A percentile compares a stretch with the other conserved stretches of the same genome.
phyloP scores from a whole-genome alignment of 2,888 invertebrate genomes.

The Busseola fusca region DNA sequence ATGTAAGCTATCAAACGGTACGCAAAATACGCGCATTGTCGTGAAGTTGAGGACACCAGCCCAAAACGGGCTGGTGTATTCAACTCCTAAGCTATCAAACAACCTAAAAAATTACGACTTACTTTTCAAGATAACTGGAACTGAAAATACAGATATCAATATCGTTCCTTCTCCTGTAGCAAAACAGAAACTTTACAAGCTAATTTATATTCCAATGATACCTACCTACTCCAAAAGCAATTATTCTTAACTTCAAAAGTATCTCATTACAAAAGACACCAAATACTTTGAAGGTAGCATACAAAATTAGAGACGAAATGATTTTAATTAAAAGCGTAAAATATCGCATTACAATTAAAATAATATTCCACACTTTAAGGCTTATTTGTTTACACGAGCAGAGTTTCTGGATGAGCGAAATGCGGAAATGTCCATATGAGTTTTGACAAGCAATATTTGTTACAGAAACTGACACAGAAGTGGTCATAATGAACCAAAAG shows the following conservation, averaged over 20 bases:
- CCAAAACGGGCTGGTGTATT: too few species aligned
- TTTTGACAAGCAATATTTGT: neutral
- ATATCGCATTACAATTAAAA: slow-evolving; percentile 53
- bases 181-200: slow-evolving; percentile 7
- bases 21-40: too few species aligned
- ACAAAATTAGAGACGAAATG: slow-evolving; percentile 30
- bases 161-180: neutral
- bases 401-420: neutral
- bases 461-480: neutral
- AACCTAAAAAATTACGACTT: too few species aligned
- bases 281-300: slow-evolving; percentile 16
- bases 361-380: slow-evolving; percentile 33
- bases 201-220: slow-evolving; percentile 2
- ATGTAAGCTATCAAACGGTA: too few species aligned
- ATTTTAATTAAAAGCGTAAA: slow-evolving; percentile 44
- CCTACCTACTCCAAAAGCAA: slow-evolving; percentile 28
- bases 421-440: neutral
- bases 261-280: slow-evolving; percentile 35
- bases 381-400: slow-evolving; percentile 23
- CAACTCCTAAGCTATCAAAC: too few species aligned
- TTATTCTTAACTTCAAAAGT: slow-evolving; percentile 29
- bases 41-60: too few species aligned
- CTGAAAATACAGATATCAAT: neutral
- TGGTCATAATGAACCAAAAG: neutral
- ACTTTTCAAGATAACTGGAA: neutral